Conservation (phyloP, 1,140 invertebrate genomes). For the Drosophila seguyi region DNA sequence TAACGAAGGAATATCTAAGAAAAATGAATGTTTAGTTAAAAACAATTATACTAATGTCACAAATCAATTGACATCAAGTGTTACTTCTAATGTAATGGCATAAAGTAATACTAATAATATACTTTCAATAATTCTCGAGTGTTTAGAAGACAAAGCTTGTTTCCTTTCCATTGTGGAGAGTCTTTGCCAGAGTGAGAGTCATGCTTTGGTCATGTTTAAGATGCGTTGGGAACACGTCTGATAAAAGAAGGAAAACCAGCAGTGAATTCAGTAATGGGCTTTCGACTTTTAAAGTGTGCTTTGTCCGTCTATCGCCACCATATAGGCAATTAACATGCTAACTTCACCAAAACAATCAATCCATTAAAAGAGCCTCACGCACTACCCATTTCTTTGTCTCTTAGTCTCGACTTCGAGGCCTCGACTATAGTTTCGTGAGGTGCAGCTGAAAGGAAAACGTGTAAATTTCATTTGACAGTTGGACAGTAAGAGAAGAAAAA, state of each 20-base stretch:
- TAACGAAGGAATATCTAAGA: background rate
- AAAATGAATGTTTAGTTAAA: background rate
- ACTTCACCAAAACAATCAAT: conserved; percentile 51
- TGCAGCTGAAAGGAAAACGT: conserved; percentile 65
- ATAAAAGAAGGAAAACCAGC: conserved; percentile 21
- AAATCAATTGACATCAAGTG: background rate
- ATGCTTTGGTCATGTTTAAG: conserved; percentile 2
- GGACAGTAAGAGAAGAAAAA: conserved; percentile 38
- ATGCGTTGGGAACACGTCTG: conserved; percentile 7
- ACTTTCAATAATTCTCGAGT: background rate
- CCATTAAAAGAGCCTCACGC: conserved; percentile 68
- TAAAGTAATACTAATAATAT: background rate
- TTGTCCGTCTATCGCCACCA: conserved; percentile 42
- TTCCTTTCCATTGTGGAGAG: conserved; percentile 26
- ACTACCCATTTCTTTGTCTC: conserved; percentile 57
- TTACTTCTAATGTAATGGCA: background rate
- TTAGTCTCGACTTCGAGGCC: conserved; percentile 24
- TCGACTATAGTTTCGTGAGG: conserved; percentile 37
- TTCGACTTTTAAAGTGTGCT: conserved; percentile 40
- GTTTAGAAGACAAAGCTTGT: background rate
- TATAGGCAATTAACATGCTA: conserved; percentile 68
- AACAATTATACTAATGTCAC: background rate
- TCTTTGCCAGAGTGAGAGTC: conserved; percentile 2
- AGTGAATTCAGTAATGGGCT: conserved; percentile 34
- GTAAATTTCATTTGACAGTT: conserved; percentile 62